These are phyloP conservation scores for Rhaphigaster nebulosa DNA, from an alignment of 2,888 invertebrate species.

Conservation along the genomic window DNA sequence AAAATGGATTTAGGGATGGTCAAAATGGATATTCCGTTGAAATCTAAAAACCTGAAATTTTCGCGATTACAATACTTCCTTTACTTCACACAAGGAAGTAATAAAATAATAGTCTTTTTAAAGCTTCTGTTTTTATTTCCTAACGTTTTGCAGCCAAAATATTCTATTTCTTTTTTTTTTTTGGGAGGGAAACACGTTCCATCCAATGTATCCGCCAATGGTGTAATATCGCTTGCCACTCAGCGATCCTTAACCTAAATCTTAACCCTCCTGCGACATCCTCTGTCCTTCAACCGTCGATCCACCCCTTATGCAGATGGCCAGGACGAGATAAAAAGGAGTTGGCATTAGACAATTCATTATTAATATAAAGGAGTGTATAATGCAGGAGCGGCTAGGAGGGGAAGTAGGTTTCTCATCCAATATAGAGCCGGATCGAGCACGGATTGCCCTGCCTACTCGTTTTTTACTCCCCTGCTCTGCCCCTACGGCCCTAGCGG, in stretches of 20 bases:
- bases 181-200: too few relatives aligned
- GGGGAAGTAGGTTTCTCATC: background rate
- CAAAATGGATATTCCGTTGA: too few relatives aligned
- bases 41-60: too few relatives aligned
- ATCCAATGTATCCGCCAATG: too few relatives aligned
- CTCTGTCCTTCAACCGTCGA: background rate
- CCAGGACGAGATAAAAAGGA: background rate
- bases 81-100: too few relatives aligned
- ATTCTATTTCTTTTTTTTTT: too few relatives aligned
- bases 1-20: too few relatives aligned
- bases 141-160: too few relatives aligned
- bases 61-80: too few relatives aligned
- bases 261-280: background rate
- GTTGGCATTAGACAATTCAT: background rate
- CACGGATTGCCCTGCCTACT: slow-evolving; percentile 6
- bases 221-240: too few relatives aligned
- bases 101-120: too few relatives aligned
- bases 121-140: too few relatives aligned
- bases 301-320: background rate
- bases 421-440: slow-evolving; percentile 21
- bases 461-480: background rate
- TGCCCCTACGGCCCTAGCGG: background rate
- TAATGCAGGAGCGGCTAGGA: background rate
- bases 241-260: background rate
- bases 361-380: background rate